These are phyloP conservation scores for Panzeria rudis DNA, from an alignment of 2,888 invertebrate genomes.

Conservation along the genomic window DNA sequence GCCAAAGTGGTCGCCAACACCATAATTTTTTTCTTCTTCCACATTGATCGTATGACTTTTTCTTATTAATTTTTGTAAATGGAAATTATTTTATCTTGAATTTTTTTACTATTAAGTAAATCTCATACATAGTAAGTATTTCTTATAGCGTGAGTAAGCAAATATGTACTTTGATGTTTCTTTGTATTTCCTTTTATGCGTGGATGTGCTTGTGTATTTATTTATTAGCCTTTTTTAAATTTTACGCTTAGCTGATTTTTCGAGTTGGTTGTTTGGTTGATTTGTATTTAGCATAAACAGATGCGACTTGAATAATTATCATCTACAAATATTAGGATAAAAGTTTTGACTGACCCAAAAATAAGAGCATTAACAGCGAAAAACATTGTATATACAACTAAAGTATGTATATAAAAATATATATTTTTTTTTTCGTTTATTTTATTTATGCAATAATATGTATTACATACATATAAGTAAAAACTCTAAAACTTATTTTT, in stretches of 20 bases:
- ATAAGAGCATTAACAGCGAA: conserved; percentile 21
- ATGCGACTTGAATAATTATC: conserved; percentile 72
- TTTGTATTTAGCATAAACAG: conserved; percentile 68
- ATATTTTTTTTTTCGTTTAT: no score
- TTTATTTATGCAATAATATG: background rate
- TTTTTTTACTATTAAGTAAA: no score
- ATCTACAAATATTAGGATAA: conserved; percentile 2
- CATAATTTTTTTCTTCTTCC: no score
- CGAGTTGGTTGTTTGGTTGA: conserved; percentile 32
- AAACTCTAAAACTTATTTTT: no score
- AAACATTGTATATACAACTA: background rate
- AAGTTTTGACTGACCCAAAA: conserved; percentile 54
- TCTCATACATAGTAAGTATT: background rate
- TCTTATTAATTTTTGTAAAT: no score
- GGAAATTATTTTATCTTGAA: background rate
- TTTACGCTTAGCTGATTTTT: conserved; percentile 23
- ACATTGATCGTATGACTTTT: no score
- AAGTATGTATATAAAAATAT: conserved; percentile 13
- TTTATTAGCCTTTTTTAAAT: conserved; percentile 57
- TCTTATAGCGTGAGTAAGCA: background rate
- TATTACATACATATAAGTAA: no score
- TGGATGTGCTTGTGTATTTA: conserved; percentile 36
- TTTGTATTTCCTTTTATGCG: conserved; percentile 3
- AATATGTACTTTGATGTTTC: background rate
- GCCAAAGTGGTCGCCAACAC: no score